Base-by-base conservation (phyloP, 2,797 vertebrate species). In the Heterohyrax brucei region DNA sequence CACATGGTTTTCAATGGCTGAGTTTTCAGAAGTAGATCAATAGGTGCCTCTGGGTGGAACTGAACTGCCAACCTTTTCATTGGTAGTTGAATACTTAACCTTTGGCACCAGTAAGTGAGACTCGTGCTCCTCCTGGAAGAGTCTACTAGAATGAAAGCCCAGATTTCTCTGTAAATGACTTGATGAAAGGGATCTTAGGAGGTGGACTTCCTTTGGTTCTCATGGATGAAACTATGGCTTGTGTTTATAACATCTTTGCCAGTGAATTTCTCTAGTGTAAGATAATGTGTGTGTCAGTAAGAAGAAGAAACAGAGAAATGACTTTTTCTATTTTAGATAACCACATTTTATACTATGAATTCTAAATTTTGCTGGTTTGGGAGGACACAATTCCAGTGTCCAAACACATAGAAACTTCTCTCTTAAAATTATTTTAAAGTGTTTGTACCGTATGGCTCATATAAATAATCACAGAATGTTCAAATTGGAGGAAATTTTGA, bases 341-440 rank as follows among this genome's bases (percentile, higher is more conserved):
- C 5, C 39, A 82, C 81, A 59, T 33, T 70, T 90, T 44, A 48
- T 33, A 53, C 4, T 62, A 24, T 7, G 84, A 72, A n/a, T n/a
- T 14, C 16, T 19, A 50, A 18, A 21, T 33, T 87, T 87, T 48
- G 21, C 48, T 21, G 21, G 39, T 56, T 56, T 93, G 12, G 14
- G 10, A 1, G 50, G 8, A 16, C 61, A 61, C 56, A 48, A 28
- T 85, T 28, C 79, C 28, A 68, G 75, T 50, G 1, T 75, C 6
- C 70, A 14, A 8, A n/a, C 4, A 26, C 8, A 3, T 48, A 16
- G 12, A 78, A 48, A 66, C 62, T 16, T 14, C n/a, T 92, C 87
- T 78, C 30, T n/a, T 53, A 87, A 75, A 76, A 59, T 46, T 26
- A 64, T 33, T 93, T 81, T 39, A 83, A 89, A 92, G 68, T 83